Conservation (phyloP, 2,888 invertebrate genomes). For the Apamea crenata region DNA sequence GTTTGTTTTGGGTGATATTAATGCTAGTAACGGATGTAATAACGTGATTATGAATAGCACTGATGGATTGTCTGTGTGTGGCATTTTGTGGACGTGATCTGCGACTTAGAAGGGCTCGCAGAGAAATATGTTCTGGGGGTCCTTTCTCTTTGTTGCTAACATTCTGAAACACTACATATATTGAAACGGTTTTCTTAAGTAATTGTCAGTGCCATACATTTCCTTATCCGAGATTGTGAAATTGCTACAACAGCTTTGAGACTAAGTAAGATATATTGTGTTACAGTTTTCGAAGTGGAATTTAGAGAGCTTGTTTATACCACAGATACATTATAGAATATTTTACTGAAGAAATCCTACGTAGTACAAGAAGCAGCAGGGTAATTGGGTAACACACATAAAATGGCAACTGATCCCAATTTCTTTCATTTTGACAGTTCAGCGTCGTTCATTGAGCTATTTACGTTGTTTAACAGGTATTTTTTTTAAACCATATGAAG, state of each 20-base stretch:
- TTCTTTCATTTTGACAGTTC: not conserved
- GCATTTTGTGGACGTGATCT: slow-evolving; percentile 70
- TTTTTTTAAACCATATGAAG: not conserved
- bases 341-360: not conserved
- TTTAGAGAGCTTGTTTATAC: slow-evolving; percentile 8
- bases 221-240: slow-evolving; percentile 56
- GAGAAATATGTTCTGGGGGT: slow-evolving; percentile 45
- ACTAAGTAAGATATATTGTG: slow-evolving; percentile 37
- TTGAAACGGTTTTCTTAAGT: slow-evolving; percentile 54
- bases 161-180: slow-evolving; percentile 42
- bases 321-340: not conserved
- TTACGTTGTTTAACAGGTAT: not conserved
- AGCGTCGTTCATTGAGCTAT: not conserved
- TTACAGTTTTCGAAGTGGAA: slow-evolving; percentile 15
- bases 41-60: slow-evolving; percentile 79
- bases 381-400: not conserved
- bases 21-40: slow-evolving; percentile 74
- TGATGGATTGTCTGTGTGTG: slow-evolving; percentile 77
- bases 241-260: slow-evolving; percentile 40
- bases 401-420: not conserved
- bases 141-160: slow-evolving; percentile 57
- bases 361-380: not conserved
- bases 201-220: slow-evolving; percentile 54
- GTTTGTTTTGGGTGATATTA: slow-evolving; percentile 85
- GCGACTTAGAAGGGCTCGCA: slow-evolving; percentile 56